Evolutionary conservation across 35 echinoderm and acorn worm genomes (phyloP).

Genomic region (Apostichopus parvimensis): DNA sequence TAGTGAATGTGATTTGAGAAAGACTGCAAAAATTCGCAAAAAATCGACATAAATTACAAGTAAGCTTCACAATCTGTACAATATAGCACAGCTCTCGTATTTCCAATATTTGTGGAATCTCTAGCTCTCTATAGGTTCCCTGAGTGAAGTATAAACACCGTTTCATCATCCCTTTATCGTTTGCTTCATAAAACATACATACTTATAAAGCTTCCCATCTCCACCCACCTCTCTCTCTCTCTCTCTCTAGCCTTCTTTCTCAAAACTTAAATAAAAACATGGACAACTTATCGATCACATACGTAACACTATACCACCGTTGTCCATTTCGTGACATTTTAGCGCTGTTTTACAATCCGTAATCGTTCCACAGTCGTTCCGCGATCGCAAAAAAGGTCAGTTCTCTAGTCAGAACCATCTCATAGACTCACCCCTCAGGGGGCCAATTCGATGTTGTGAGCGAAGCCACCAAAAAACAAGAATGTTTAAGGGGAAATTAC

Average conservation of each 20-base stretch:
- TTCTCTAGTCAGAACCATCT: neutral
- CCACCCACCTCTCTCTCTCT: neutral
- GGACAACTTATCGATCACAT: neutral
- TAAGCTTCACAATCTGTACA: too few relatives aligned
- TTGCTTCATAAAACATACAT: too few relatives aligned
- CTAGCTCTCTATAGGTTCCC: too few relatives aligned
- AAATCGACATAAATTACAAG: too few relatives aligned
- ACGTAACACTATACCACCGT: neutral
- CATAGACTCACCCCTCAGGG: neutral
- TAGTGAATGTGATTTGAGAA: too few relatives aligned
- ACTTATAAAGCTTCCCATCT: too few relatives aligned
- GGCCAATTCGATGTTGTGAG: neutral
- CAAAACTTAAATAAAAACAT: neutral
- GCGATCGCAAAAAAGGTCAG: neutral
- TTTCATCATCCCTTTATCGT: too few relatives aligned
- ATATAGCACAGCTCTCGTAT: too few relatives aligned
- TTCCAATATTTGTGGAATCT: too few relatives aligned
- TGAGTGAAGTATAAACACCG: too few relatives aligned
- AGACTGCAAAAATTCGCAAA: too few relatives aligned
- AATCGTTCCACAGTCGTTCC: constrained; percentile 11
- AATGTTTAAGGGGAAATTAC: neutral
- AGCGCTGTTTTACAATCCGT: neutral
- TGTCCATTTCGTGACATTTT: neutral
- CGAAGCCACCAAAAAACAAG: neutral
- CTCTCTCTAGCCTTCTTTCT: neutral